A percentile compares a stretch with the other conserved stretches of the same genome.
These are phyloP conservation scores for Chelonus formosanus DNA, from an alignment of 2,888 invertebrate species.

Conservation along the genomic window DNA sequence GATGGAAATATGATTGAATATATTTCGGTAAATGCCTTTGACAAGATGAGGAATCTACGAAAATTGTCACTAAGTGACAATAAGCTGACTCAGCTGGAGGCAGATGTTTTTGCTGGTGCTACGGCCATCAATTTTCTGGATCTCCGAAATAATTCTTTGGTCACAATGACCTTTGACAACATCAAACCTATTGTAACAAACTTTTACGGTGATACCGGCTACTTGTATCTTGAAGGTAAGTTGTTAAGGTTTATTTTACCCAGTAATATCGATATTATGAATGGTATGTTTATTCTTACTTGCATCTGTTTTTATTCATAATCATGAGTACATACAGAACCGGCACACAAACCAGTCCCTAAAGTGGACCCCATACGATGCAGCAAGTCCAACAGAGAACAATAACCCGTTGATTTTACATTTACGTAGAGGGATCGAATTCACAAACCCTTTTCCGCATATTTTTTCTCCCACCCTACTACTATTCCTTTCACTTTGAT, in stretches of 20 bases:
- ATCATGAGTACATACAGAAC: slow-evolving; percentile 23
- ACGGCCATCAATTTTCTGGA: slow-evolving; percentile 78
- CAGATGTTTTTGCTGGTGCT: slow-evolving; percentile 78
- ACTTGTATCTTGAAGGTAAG: slow-evolving; percentile 82
- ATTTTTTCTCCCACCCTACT: not conserved
- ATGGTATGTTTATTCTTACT: slow-evolving; percentile 32
- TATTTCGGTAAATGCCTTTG: slow-evolving; percentile 80
- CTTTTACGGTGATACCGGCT: slow-evolving; percentile 78
- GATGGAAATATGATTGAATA: slow-evolving; percentile 76
- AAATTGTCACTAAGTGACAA: slow-evolving; percentile 81
- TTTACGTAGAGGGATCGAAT: slow-evolving; percentile 44
- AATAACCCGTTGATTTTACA: slow-evolving; percentile 57
- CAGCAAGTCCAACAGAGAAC: slow-evolving; percentile 18
- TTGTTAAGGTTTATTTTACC: slow-evolving; percentile 41
- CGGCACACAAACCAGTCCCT: slow-evolving; percentile 33
- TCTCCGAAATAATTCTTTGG: slow-evolving; percentile 79
- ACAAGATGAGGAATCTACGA: slow-evolving; percentile 77
- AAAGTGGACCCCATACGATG: slow-evolving; percentile 12
- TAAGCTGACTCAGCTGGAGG: slow-evolving; percentile 75
- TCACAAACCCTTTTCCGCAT: slow-evolving; percentile 9
- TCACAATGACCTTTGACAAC: slow-evolving; percentile 80
- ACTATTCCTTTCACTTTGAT: slow-evolving; percentile 12
- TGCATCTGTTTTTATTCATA: slow-evolving; percentile 33
- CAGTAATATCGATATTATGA: slow-evolving; percentile 21
- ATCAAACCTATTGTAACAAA: slow-evolving; percentile 81